A percentile compares a stretch with the other conserved stretches of the same genome.
These are phyloP conservation scores for Simalia tracyae DNA, from an alignment of 2,797 vertebrate species.

Conservation along the genomic window DNA sequence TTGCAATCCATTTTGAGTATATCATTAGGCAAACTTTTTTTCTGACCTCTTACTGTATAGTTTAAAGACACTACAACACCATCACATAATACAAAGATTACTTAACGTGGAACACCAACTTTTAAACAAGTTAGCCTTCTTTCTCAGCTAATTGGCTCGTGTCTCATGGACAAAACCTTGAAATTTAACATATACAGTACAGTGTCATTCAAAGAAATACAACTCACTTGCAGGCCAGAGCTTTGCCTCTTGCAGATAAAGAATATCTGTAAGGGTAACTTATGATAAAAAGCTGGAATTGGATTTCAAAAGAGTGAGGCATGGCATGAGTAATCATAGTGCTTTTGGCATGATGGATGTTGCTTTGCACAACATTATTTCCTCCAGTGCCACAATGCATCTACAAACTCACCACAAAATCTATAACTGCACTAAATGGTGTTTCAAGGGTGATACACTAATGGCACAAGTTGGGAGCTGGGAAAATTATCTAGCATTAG, in stretches of 20 bases:
- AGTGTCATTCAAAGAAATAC: slow-evolving; percentile 24
- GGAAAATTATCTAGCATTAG: not conserved
- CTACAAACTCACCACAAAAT: slow-evolving; percentile 28
- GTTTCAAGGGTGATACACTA: slow-evolving; percentile 55
- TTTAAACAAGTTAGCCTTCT: not conserved
- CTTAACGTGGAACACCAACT: not conserved
- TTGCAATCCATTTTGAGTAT: not conserved
- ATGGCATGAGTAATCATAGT: slow-evolving; percentile 26
- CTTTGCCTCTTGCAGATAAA: slow-evolving; percentile 41
- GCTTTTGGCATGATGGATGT: slow-evolving; percentile 40
- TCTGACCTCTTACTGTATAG: slow-evolving; percentile 5
- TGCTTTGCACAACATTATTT: slow-evolving; percentile 52
- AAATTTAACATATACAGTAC: slow-evolving; percentile 16
- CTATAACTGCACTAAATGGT: slow-evolving; percentile 54
- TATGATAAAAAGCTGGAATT: slow-evolving; percentile 49
- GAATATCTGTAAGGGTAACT: slow-evolving; percentile 45
- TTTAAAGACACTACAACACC: slow-evolving; percentile 34
- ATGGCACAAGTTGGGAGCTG: slow-evolving; percentile 35
- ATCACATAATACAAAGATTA: slow-evolving; percentile 12
- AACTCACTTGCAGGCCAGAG: slow-evolving; percentile 17
- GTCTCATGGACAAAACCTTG: slow-evolving; percentile 21
- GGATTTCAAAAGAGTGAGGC: slow-evolving; percentile 43
- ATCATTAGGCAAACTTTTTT: not conserved
- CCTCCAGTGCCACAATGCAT: slow-evolving; percentile 24
- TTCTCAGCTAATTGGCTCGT: slow-evolving; percentile 40